A percentile compares a stretch with the other conserved stretches of the same genome.
Conservation (phyloP, 2,888 invertebrate genomes). For the Xylocampa areola region DNA sequence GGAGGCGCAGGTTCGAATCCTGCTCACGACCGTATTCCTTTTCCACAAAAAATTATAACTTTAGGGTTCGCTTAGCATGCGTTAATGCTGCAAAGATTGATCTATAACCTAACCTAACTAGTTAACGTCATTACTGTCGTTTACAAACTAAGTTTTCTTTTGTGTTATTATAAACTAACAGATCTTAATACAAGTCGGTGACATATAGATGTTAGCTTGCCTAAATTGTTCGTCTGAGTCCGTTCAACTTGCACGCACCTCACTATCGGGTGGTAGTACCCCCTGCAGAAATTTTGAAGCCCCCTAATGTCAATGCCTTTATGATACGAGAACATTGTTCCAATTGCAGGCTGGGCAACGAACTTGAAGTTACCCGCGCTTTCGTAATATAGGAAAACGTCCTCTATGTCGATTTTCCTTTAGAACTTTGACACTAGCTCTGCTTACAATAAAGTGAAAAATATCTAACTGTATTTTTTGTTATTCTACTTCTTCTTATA, state of each 20-base stretch:
- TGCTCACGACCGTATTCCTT: too few species aligned
- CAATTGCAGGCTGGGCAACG: constrained; percentile 67
- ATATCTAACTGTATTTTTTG: too few species aligned
- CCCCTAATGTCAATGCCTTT: constrained; percentile 73
- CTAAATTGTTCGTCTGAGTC: constrained; percentile 60
- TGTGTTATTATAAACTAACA: too few species aligned
- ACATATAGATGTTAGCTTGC: constrained; percentile 58
- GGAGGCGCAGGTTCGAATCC: too few species aligned
- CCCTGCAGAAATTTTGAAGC: constrained; percentile 68
- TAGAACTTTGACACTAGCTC: background rate
- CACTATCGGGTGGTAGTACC: constrained; percentile 53
- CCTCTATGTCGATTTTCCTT: constrained; percentile 12
- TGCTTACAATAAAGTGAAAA: constrained; percentile 8
- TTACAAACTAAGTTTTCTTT: too few species aligned
- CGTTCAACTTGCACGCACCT: constrained; percentile 64
- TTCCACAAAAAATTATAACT: too few species aligned
- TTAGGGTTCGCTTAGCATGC: too few species aligned
- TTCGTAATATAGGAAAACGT: constrained; percentile 17
- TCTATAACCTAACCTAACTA: too few species aligned
- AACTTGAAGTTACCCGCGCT: constrained; percentile 53
- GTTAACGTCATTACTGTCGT: too few species aligned
- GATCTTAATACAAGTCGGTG: too few species aligned
- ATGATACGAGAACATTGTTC: constrained; percentile 68
- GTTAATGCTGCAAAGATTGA: too few species aligned
- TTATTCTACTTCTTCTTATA: too few species aligned